These are phyloP conservation scores for Chelonus formosanus DNA, from an alignment of 2,888 invertebrate species.

Conservation along the genomic window DNA sequence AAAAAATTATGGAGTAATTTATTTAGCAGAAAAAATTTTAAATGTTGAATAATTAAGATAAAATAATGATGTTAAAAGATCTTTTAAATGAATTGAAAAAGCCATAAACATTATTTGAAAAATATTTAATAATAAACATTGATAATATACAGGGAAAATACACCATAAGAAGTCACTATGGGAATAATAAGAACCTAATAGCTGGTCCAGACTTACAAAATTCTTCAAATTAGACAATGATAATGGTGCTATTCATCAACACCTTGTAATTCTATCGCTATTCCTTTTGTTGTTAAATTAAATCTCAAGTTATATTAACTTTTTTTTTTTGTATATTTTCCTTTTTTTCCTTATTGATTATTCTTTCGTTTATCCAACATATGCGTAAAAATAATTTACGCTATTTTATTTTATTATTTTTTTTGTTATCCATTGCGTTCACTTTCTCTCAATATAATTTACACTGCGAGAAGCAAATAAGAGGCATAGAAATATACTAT, in stretches of 20 bases:
- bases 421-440: slow-evolving; percentile 24
- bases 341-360: slow-evolving; percentile 15
- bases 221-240: slow-evolving; percentile 63
- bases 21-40: too few species aligned
- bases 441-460: slow-evolving; percentile 41
- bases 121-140: slow-evolving; percentile 66
- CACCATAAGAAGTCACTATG: slow-evolving; percentile 64
- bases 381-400: slow-evolving; percentile 14
- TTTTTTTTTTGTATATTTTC: slow-evolving; percentile 21
- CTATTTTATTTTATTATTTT: slow-evolving; percentile 35
- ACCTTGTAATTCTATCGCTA: slow-evolving; percentile 32
- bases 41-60: too few species aligned
- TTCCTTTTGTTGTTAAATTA: slow-evolving; percentile 30
- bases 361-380: slow-evolving; percentile 15
- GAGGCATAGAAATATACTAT: slow-evolving; percentile 42
- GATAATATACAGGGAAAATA: slow-evolving; percentile 65
- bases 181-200: slow-evolving; percentile 63
- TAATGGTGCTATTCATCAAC: slow-evolving; percentile 51
- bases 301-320: slow-evolving; percentile 29
- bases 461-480: slow-evolving; percentile 53
- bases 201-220: slow-evolving; percentile 64
- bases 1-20: too few species aligned
- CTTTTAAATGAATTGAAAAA: neutral
- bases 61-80: too few species aligned
- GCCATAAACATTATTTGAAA: slow-evolving; percentile 57